Base-by-base conservation (phyloP, 2,797 vertebrate genomes). In the Spheniscus humboldti region DNA sequence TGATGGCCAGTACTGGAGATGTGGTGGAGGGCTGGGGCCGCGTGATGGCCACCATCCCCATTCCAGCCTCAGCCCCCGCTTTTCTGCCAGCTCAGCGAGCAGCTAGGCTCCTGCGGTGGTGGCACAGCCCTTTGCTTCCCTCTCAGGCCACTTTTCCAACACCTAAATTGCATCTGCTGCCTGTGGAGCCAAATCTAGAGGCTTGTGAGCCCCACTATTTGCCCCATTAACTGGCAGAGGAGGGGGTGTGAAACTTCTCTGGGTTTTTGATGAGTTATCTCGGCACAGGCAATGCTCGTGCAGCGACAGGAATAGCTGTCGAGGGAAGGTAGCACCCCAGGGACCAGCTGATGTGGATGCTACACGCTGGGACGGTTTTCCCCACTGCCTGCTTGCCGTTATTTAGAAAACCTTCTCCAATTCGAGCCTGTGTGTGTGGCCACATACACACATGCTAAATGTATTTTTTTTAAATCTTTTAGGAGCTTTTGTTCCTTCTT, bases 261-360 rank as follows among this genome's bases (percentile, higher is more conserved):
- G 45, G 2, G 22, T 9, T 63, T 84, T 28, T 75, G 27, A 15
- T 14, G n/a, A 56, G 20, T 52, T 90, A 24, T 13, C 39, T 79
- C 11, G 6, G 35, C 69, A 67, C 35, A 47, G 27, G 60, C 37
- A 82, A 47, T 0, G 9, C 39, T 52, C 4, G 0, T 13, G 33
- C 81, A 41, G 75, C 0, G 2, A 30, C 3, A 10, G 3, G 28
- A 35, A n/a, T 10, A 4, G 2, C 48, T 75, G 41, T 33, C 0
- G 1, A 59, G 72, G 41, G n/a, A 33, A 69, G 69, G 60, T 3
- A 39, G 76, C 10, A 13, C 50, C 63, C 72, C 13, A 55, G 60
- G 64, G 64, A 86, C 39, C 22, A 27, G 35, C 47, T 63, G 48
- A 28, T 33, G 47, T 33, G 37, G 52, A 11, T 91, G 35, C 33